Evolutionary conservation across 2,797 vertebrate species (phyloP).

Genomic region (Microcaecilia unicolor): DNA sequence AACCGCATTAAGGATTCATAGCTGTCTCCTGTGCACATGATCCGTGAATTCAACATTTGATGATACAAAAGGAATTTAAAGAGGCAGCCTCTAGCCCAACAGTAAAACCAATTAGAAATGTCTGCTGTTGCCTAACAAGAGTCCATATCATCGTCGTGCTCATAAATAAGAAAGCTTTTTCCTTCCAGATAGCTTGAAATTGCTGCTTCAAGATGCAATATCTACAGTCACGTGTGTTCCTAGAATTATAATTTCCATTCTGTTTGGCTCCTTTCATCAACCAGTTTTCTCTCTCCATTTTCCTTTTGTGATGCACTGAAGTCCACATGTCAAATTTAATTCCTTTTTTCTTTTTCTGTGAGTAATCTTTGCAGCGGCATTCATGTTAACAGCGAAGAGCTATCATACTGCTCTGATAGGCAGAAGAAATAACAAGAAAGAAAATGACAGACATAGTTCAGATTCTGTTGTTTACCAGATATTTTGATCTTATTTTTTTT

Average conservation of each 20-base stretch:
- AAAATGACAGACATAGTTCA: constrained; percentile 21
- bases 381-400: constrained; percentile 13
- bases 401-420: constrained; percentile 5
- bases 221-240: constrained; percentile 33
- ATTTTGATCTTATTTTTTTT: constrained; percentile 1
- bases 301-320: constrained; percentile 32
- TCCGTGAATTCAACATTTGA: too few species aligned
- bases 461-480: not conserved
- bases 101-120: too few species aligned
- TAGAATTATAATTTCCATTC: constrained; percentile 41
- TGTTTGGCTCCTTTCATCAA: constrained; percentile 41
- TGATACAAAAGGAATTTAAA: too few species aligned
- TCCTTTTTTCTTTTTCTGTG: constrained; percentile 20
- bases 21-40: too few species aligned
- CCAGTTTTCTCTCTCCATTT: constrained; percentile 37
- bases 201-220: constrained; percentile 30
- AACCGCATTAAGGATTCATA: too few species aligned
- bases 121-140: too few species aligned
- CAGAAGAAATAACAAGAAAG: constrained; percentile 16
- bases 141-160: too few species aligned
- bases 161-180: constrained; percentile 25
- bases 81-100: too few species aligned
- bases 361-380: constrained; percentile 28
- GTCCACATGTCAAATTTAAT: constrained; percentile 36
- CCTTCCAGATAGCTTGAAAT: too few species aligned